Evolutionary conservation across 2,797 vertebrate species (phyloP), one percentile per base, ranked within the genome.

Genomic region (Chromobotia macracanthus): DNA sequence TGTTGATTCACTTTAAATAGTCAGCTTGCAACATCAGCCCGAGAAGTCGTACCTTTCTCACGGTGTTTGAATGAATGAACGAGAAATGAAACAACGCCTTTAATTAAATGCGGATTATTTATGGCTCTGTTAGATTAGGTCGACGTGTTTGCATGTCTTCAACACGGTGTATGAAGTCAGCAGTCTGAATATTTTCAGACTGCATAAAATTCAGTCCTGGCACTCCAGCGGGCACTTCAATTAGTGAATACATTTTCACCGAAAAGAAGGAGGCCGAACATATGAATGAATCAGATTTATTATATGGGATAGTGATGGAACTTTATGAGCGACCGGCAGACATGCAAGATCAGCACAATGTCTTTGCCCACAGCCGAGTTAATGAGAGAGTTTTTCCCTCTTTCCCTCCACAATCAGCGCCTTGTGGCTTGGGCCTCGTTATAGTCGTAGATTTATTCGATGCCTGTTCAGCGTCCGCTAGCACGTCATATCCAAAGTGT

Each of bases 361-460:
- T 77, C 63, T 87, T 83, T 65, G 31, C 75, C 79, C 55, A 50
- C 77, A 80, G 85, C 71, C 63, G 65, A 66, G 77, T 75, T 84
- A 84, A 81, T 68, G 82, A 83, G 44, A 83, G 44, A 82, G 65
- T 67, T 71, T 71, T 75, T 46, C 71, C 71, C 63, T 31, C 28
- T 41, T 67, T 65, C 83, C 73, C 65, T 50, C 46, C 61, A 70
- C 66, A 10, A 78, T 64, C 68, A 71, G 68, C 56, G 85, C 69
- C 18, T 83, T 82, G 85, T 84, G 88, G 86, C 86, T 84, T 84
- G 78, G 75, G 60, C 76, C 81, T 84, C 71, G 75, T 84, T 89
- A 75, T 83, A 83, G 86, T 83, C 87, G 0, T 11, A 48, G 73
- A 7, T 51, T 23, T 73, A 55, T 69, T 78, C 56, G 28, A 41